These are phyloP conservation scores for Coelopa frigida DNA, from an alignment of 1,140 invertebrate species.

Conservation along the genomic window DNA sequence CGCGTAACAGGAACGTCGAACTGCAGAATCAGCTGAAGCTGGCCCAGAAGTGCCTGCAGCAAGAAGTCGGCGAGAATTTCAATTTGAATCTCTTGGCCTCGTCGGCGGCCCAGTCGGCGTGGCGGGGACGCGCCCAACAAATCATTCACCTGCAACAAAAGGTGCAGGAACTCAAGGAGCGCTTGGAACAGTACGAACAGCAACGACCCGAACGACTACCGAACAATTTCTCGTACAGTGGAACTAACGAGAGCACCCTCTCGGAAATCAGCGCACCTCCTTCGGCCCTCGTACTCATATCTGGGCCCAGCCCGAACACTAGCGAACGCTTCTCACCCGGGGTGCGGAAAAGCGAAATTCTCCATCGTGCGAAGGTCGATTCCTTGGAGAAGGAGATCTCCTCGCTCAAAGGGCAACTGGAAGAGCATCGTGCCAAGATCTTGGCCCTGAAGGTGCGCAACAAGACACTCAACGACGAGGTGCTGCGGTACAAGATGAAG, in stretches of 20 bases:
- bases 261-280: too few relatives aligned
- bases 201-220: background rate
- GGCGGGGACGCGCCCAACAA: slow-evolving; percentile 66
- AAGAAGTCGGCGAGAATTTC: slow-evolving; percentile 58
- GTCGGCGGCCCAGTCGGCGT: slow-evolving; percentile 46
- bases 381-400: slow-evolving; percentile 50
- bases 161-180: slow-evolving; percentile 55
- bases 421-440: slow-evolving; percentile 35
- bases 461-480: slow-evolving; percentile 37
- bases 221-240: too few relatives aligned
- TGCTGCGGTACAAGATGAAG: slow-evolving; percentile 27
- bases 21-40: slow-evolving; percentile 57
- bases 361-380: slow-evolving; percentile 51
- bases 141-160: slow-evolving; percentile 58
- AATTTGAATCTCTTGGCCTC: slow-evolving; percentile 38
- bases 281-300: background rate
- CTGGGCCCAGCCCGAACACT: background rate
- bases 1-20: slow-evolving; percentile 56
- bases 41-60: slow-evolving; percentile 57
- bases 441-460: slow-evolving; percentile 38
- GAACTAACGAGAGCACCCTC: too few relatives aligned
- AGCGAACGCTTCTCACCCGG: slow-evolving; percentile 24
- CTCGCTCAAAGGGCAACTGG: slow-evolving; percentile 44
- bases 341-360: slow-evolving; percentile 33
- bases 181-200: slow-evolving; percentile 45